Evolutionary conservation across 53 echinoderm and acorn worm genomes (phyloP).

Genomic region (Pentamera pediparva): DNA sequence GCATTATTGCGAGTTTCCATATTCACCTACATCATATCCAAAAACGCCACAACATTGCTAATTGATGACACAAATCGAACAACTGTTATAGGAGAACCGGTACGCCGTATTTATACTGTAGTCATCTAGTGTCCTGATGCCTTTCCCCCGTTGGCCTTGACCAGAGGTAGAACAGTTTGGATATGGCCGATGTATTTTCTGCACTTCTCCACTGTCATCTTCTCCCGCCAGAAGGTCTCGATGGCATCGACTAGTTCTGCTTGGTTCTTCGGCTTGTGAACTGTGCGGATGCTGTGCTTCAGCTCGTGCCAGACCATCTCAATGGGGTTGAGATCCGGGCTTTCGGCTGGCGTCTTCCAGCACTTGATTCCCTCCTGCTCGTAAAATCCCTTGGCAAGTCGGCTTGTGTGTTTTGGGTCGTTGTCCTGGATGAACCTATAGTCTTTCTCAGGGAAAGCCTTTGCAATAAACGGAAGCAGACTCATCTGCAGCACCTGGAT

Average conservation of each 20-base stretch:
- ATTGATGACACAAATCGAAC: no score
- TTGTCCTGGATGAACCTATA: slow-evolving; percentile 48
- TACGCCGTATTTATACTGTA: no score
- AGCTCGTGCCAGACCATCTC: slow-evolving; percentile 40
- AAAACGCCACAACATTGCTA: no score
- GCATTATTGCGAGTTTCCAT: no score
- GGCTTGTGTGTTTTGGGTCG: slow-evolving; percentile 39
- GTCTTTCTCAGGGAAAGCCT: slow-evolving; percentile 4
- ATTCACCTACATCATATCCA: no score
- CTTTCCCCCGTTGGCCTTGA: not conserved
- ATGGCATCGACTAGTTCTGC: slow-evolving; percentile 31
- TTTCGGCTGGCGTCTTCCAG: slow-evolving; percentile 40
- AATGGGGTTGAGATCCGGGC: slow-evolving; percentile 39
- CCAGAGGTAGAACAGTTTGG: slow-evolving; percentile 20
- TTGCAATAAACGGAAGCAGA: slow-evolving; percentile 13
- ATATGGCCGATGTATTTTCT: slow-evolving; percentile 15
- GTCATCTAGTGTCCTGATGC: not conserved
- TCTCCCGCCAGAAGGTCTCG: not conserved
- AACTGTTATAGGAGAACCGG: no score
- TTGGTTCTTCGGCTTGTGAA: slow-evolving; percentile 18
- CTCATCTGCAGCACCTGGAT: not conserved
- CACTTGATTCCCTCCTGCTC: slow-evolving; percentile 3
- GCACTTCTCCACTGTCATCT: slow-evolving; percentile 6
- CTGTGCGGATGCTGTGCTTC: slow-evolving; percentile 20
- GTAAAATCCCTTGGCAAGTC: not conserved